Conservation (phyloP, 2,113 vertebrate genomes). For the Pygoscelis antarcticus region DNA sequence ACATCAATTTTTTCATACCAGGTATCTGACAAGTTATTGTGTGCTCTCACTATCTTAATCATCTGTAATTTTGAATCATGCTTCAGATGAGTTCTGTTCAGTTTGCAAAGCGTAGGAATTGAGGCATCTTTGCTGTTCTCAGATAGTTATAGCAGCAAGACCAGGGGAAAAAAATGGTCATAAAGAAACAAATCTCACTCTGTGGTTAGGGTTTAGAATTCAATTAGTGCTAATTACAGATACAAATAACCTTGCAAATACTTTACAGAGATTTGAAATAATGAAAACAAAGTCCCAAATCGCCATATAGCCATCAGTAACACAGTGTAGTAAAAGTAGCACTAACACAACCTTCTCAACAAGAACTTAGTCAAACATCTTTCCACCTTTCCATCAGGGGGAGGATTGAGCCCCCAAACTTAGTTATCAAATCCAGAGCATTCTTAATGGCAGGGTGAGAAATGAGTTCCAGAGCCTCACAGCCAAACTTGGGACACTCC, state of each 20-base stretch:
- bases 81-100: background rate
- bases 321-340: background rate
- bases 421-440: background rate
- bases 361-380: background rate
- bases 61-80: constrained; percentile 46
- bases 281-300: background rate
- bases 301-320: background rate
- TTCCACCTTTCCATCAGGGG: background rate
- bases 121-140: background rate
- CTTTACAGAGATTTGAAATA: background rate
- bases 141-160: background rate
- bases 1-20: background rate
- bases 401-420: background rate
- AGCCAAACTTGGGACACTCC: background rate
- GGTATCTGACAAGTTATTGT: constrained; percentile 29
- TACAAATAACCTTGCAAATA: background rate
- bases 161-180: background rate
- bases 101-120: constrained; percentile 15
- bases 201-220: background rate
- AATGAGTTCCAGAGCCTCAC: background rate
- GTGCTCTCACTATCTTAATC: constrained; percentile 42
- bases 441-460: background rate
- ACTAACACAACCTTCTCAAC: background rate
- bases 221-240: background rate
- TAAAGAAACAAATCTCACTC: background rate